These are phyloP conservation scores for Melolontha melolontha DNA, from an alignment of 2,888 invertebrate genomes.

Conservation along the genomic window DNA sequence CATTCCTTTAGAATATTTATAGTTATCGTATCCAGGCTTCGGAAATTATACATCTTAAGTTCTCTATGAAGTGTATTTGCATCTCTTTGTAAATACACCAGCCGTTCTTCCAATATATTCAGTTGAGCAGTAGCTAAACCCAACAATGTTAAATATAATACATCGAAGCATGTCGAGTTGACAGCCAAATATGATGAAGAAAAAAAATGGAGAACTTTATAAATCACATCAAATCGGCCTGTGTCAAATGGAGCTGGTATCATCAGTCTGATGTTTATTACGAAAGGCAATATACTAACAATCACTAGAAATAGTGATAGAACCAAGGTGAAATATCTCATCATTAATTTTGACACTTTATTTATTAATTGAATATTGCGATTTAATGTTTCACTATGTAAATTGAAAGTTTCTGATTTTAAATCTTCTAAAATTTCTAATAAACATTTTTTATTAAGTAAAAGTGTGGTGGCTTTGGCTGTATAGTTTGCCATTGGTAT, in stretches of 20 bases:
- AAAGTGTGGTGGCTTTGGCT: slow-evolving; percentile 1
- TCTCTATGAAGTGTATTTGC: no score
- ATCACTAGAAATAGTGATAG: slow-evolving; percentile 6
- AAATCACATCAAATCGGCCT: not conserved
- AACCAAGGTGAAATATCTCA: not conserved
- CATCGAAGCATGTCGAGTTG: slow-evolving; percentile 28
- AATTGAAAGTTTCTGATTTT: not conserved
- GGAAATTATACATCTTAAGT: no score
- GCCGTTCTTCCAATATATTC: no score
- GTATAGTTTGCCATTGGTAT: not conserved
- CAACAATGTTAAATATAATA: slow-evolving; percentile 29
- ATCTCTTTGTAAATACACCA: no score
- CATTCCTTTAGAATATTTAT: no score
- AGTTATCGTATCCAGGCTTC: no score
- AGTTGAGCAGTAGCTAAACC: slow-evolving; percentile 31
- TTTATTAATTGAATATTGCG: not conserved
- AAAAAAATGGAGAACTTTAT: slow-evolving; percentile 24
- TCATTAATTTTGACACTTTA: slow-evolving; percentile 1
- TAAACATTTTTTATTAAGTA: slow-evolving; percentile 1
- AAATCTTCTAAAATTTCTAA: slow-evolving; percentile 5
- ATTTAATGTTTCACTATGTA: slow-evolving; percentile 1
- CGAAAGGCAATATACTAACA: not conserved
- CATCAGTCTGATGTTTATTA: slow-evolving; percentile 7
- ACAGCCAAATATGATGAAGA: not conserved
- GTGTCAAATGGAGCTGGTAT: no score